These are phyloP conservation scores for Heliothis peltigera DNA, from an alignment of 2,888 invertebrate genomes.

Conservation along the genomic window DNA sequence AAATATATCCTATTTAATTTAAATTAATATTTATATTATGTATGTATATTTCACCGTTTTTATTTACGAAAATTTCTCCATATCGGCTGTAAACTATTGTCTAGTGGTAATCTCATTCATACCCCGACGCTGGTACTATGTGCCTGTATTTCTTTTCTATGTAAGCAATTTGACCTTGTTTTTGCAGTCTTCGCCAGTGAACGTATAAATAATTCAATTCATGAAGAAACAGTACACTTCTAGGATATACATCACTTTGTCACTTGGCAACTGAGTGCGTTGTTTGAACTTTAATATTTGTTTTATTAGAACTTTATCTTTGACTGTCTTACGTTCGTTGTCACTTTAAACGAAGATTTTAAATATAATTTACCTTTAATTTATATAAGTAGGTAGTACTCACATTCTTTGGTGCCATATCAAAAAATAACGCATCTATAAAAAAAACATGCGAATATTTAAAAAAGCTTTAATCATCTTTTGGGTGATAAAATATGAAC, in stretches of 20 bases:
- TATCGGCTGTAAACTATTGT: not conserved
- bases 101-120: conserved; percentile 21
- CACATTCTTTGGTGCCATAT: too few relatives aligned
- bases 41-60: too few relatives aligned
- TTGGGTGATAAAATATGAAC: too few relatives aligned
- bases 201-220: conserved; percentile 55
- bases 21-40: too few relatives aligned
- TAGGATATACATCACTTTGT: conserved; percentile 41
- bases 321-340: conserved; percentile 24
- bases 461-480: too few relatives aligned
- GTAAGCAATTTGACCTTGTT: conserved; percentile 31
- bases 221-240: conserved; percentile 31
- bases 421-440: too few relatives aligned
- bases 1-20: too few relatives aligned
- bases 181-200: conserved; percentile 29
- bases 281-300: conserved; percentile 29
- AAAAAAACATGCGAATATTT: too few relatives aligned
- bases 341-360: conserved; percentile 14
- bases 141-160: conserved; percentile 33
- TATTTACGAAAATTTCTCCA: too few relatives aligned
- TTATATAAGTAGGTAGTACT: too few relatives aligned
- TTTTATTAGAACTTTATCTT: conserved; percentile 18
- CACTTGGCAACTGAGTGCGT: conserved; percentile 26
- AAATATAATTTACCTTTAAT: not conserved
- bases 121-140: conserved; percentile 7